A percentile compares a stretch with the other conserved stretches of the same genome.
Evolutionary conservation across 2,888 invertebrate species (phyloP).

Genomic region (Athalia circularis): DNA sequence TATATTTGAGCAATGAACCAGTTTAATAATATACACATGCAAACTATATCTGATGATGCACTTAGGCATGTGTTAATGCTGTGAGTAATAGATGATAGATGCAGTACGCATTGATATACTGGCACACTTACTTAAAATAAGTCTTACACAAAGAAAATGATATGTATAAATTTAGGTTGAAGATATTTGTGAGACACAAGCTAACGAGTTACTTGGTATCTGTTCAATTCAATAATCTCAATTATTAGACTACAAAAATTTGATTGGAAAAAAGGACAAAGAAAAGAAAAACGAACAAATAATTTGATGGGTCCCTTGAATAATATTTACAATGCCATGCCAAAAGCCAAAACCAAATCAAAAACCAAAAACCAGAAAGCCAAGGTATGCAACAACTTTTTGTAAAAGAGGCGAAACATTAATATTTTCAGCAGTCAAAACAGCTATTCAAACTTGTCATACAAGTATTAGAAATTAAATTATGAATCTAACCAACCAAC

Average conservation of each 20-base stretch:
- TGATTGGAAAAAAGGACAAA: background rate
- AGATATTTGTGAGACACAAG: constrained; percentile 23
- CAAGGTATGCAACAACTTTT: too few species aligned
- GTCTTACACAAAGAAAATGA: constrained; percentile 34
- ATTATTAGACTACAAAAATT: constrained; percentile 4
- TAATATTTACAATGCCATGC: background rate
- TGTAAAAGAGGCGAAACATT: too few species aligned
- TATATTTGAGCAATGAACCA: constrained; percentile 27
- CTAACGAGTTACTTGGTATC: constrained; percentile 13
- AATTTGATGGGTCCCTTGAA: background rate
- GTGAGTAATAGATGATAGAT: constrained; percentile 37
- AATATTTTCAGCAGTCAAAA: too few species aligned
- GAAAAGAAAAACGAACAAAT: background rate
- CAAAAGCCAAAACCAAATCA: too few species aligned
- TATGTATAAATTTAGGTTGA: constrained; percentile 40
- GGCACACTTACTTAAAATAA: constrained; percentile 46
- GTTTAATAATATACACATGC: constrained; percentile 12
- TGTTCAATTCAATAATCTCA: constrained; percentile 2
- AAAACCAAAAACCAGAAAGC: too few species aligned
- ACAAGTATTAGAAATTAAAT: background rate
- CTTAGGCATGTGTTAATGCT: constrained; percentile 19
- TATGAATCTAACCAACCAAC: constrained; percentile 6
- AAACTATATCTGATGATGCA: background rate
- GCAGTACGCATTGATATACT: constrained; percentile 37
- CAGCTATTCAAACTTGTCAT: too few species aligned